Conservation (phyloP, 2,888 invertebrate species). For the Scrobipalpa atriplicella region DNA sequence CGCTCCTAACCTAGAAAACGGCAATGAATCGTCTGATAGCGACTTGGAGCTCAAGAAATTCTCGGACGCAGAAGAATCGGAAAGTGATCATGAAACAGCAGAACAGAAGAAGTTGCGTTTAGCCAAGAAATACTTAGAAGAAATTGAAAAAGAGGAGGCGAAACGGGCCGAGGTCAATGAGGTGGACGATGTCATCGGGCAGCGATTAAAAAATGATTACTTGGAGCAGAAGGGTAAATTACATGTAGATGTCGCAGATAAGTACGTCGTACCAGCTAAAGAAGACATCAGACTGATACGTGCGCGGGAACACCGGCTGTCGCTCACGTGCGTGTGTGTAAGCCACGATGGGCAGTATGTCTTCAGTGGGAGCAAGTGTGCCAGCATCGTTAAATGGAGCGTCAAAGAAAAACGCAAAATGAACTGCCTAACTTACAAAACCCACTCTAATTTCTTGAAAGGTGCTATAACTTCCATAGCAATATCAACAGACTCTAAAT, state of each 20-base stretch:
- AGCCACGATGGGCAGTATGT: conserved; percentile 87
- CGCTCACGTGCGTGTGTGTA: conserved; percentile 91
- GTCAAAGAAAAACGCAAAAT: conserved; percentile 85
- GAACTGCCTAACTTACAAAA: conserved; percentile 77
- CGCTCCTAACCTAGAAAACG: conserved; percentile 73
- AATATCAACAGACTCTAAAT: conserved; percentile 91
- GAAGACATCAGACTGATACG: conserved; percentile 81
- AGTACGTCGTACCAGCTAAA: conserved; percentile 57
- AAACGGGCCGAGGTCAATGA: conserved; percentile 85
- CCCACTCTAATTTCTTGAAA: conserved; percentile 64
- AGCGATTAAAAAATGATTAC: conserved; percentile 91
- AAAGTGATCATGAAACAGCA: conserved; percentile 90
- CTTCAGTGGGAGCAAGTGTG: conserved; percentile 95
- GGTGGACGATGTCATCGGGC: conserved; percentile 86
- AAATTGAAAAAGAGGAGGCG: conserved; percentile 92
- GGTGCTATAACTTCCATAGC: conserved; percentile 86
- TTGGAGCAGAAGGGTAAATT: conserved; percentile 93
- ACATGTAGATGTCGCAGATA: conserved; percentile 88
- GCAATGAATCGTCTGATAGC: conserved; percentile 85
- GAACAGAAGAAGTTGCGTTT: conserved; percentile 95
- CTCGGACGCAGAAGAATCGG: conserved; percentile 73
- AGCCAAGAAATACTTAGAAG: conserved; percentile 94
- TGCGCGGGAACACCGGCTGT: conserved; percentile 89
- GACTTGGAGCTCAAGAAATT: conserved; percentile 84
- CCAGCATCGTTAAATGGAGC: conserved; percentile 93